phyloP scores from a whole-genome alignment of 2,888 invertebrate genomes.

The Dorcus parallelipipedus region DNA sequence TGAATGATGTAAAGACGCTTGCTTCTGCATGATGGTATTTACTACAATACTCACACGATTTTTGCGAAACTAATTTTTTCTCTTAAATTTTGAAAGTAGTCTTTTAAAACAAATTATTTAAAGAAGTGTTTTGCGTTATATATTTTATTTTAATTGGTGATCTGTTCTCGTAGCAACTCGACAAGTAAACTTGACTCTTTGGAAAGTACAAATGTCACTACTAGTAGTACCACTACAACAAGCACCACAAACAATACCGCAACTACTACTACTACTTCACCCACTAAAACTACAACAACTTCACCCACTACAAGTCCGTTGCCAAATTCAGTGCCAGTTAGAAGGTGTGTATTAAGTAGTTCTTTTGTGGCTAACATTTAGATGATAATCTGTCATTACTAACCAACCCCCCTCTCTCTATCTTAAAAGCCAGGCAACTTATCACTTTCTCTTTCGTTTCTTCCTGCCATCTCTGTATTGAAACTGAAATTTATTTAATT shows the following conservation, averaged over 20 bases:
- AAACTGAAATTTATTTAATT: no score
- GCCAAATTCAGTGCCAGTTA: conserved; percentile 49
- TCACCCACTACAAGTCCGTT: conserved; percentile 43
- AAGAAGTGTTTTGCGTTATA: conserved; percentile 1
- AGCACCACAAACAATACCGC: conserved; percentile 25
- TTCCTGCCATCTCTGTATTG: no score
- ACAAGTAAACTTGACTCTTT: conserved; percentile 23
- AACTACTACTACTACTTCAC: conserved; percentile 34
- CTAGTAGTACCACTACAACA: conserved; percentile 21
- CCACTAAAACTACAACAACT: conserved; percentile 36
- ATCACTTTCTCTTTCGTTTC: no score
- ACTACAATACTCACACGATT: conserved; percentile 5
- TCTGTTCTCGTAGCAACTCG: conserved; percentile 27
- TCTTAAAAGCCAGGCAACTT: no score
- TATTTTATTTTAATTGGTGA: conserved; percentile 9
- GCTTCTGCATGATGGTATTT: not conserved
- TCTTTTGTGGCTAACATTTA: conserved; percentile 3
- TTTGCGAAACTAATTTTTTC: conserved; percentile 4
- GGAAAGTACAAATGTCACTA: conserved; percentile 18
- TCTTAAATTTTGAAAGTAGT: not conserved
- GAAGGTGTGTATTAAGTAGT: conserved; percentile 48
- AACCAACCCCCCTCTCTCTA: no score
- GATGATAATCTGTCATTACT: not conserved
- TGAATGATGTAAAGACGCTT: no score
- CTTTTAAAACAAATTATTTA: no score